Evolutionary conservation across 1,140 invertebrate species (phyloP).

Genomic region (Aplysia californica): DNA sequence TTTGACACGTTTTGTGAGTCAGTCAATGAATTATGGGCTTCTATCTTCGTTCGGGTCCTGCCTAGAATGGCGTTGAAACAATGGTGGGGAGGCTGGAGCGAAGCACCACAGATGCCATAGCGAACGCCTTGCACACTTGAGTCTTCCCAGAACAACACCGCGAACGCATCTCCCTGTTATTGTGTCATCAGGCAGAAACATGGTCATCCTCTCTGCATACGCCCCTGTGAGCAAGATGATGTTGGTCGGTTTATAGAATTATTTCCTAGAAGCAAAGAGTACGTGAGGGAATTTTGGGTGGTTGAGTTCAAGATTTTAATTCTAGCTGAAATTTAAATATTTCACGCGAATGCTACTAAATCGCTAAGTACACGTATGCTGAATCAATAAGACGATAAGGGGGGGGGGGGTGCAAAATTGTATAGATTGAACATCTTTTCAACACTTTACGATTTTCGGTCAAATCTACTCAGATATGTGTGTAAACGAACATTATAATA

Average conservation of each 20-base stretch:
- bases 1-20: not conserved
- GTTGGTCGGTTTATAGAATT: no score
- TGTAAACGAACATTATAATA: no score
- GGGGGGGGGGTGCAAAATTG: no score
- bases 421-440: no score
- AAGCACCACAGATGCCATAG: not conserved
- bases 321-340: not conserved
- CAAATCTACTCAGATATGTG: no score
- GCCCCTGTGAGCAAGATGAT: no score
- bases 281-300: not conserved
- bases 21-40: conserved; percentile 9
- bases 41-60: no score
- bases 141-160: not conserved
- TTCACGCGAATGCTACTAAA: not conserved
- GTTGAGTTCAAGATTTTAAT: not conserved
- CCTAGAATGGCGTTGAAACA: not conserved
- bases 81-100: not conserved
- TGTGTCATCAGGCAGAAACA: not conserved
- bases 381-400: no score
- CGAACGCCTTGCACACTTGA: no score
- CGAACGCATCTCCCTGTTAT: not conserved
- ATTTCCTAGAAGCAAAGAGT: not conserved
- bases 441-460: no score
- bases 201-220: no score
- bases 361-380: not conserved